phyloP scores from a whole-genome alignment of 2,113 vertebrate genomes.

The Grus americana region DNA sequence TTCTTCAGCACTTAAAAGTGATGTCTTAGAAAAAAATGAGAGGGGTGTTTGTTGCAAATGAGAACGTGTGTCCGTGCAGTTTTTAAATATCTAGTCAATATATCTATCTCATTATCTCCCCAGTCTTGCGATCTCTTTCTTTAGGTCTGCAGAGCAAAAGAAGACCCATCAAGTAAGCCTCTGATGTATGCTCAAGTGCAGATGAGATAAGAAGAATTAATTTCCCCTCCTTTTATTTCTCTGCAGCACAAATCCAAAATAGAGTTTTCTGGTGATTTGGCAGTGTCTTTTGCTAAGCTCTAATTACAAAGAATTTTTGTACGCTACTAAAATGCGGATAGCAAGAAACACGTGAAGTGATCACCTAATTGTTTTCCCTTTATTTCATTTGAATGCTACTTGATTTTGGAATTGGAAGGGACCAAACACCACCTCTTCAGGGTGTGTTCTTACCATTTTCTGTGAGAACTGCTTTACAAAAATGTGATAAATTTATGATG shows the following conservation, averaged over 20 bases:
- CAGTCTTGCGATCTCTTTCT: not conserved
- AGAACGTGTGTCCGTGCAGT: not conserved
- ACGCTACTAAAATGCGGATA: not conserved
- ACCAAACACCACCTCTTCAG: not conserved
- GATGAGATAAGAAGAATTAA: not conserved
- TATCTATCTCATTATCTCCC: not conserved
- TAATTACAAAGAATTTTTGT: not conserved
- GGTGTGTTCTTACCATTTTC: not conserved
- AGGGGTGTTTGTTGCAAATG: not conserved
- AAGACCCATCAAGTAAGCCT: not conserved
- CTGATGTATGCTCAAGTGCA: not conserved
- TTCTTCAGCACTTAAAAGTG: not conserved
- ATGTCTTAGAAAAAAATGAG: not conserved
- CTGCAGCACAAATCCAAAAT: not conserved
- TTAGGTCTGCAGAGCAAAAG: not conserved
- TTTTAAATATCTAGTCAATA: not conserved
- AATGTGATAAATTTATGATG: not conserved
- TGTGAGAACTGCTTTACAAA: not conserved
- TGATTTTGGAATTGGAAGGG: not conserved
- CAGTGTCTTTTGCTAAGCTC: not conserved
- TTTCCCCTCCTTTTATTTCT: not conserved
- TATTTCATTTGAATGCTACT: not conserved
- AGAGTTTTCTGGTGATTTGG: not conserved
- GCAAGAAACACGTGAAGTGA: not conserved
- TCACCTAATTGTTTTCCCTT: not conserved